phyloP scores from a whole-genome alignment of 1,140 invertebrate genomes.

The Heliconius nattereri region DNA sequence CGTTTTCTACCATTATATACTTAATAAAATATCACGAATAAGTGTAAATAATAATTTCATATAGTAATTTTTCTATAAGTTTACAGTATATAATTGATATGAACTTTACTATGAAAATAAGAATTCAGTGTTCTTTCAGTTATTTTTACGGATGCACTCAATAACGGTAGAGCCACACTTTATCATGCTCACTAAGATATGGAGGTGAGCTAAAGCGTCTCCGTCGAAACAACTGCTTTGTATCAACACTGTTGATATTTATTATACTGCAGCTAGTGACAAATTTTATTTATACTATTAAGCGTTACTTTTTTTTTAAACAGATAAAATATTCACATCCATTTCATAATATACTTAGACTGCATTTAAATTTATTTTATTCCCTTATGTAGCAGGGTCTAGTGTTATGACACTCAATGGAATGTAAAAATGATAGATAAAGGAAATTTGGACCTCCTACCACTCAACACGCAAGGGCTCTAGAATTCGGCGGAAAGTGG shows the following conservation, averaged over 20 bases:
- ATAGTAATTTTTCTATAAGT: too few relatives aligned
- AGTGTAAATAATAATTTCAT: not conserved
- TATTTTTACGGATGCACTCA: slow-evolving; percentile 16
- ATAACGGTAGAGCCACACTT: slow-evolving; percentile 24
- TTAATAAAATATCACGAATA: slow-evolving; percentile 17
- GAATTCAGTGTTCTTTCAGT: slow-evolving; percentile 12
- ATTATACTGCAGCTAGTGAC: slow-evolving; percentile 18
- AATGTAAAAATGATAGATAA: too few relatives aligned
- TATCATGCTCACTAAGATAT: slow-evolving; percentile 28
- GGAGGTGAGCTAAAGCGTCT: slow-evolving; percentile 24
- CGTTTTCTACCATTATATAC: slow-evolving; percentile 18
- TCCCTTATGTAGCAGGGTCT: too few relatives aligned
- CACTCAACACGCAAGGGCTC: too few relatives aligned
- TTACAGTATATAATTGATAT: too few relatives aligned
- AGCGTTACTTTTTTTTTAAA: not conserved
- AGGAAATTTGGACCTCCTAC: too few relatives aligned
- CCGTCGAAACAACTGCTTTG: slow-evolving; percentile 30
- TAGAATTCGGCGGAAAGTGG: too few relatives aligned
- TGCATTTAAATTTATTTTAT: too few relatives aligned
- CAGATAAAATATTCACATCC: not conserved
- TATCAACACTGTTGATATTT: slow-evolving; percentile 30
- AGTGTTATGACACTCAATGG: too few relatives aligned
- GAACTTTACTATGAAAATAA: not conserved
- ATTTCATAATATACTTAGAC: too few relatives aligned
- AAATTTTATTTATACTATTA: not conserved